A percentile compares a stretch with the other conserved stretches of the same genome.
Conservation (phyloP, 1,140 invertebrate species). For the Musca domestica region DNA sequence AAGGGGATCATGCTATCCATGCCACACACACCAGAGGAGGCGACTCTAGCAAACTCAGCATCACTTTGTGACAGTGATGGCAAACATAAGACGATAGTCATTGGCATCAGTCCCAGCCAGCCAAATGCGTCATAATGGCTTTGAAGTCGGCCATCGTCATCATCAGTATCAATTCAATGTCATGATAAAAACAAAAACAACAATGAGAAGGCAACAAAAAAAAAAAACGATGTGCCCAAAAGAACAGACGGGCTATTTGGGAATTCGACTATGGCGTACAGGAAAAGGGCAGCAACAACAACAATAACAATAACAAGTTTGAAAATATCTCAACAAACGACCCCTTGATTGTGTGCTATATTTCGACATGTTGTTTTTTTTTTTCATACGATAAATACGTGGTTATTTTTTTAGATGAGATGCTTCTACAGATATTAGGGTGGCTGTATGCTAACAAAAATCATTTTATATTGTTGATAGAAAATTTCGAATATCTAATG, state of each 20-base stretch:
- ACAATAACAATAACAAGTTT: too few species aligned
- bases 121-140: too few species aligned
- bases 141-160: neutral
- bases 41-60: neutral
- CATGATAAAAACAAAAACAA: neutral
- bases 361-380: neutral
- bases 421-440: too few species aligned
- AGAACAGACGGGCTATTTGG: too few species aligned
- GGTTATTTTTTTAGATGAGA: neutral
- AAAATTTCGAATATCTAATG: too few species aligned
- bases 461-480: too few species aligned
- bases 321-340: slow-evolving; percentile 1
- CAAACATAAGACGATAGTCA: neutral
- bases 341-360: slow-evolving; percentile 8
- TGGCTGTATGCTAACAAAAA: too few species aligned
- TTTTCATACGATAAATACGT: slow-evolving; percentile 5
- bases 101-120: too few species aligned
- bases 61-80: neutral
- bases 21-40: neutral
- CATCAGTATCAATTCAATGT: neutral
- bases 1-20: slow-evolving; percentile 9
- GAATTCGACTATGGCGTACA: too few species aligned
- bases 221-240: neutral
- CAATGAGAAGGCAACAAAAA: neutral
- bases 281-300: too few species aligned